These are phyloP conservation scores for Melanostoma scalare DNA, from an alignment of 2,888 invertebrate species.

Conservation along the genomic window DNA sequence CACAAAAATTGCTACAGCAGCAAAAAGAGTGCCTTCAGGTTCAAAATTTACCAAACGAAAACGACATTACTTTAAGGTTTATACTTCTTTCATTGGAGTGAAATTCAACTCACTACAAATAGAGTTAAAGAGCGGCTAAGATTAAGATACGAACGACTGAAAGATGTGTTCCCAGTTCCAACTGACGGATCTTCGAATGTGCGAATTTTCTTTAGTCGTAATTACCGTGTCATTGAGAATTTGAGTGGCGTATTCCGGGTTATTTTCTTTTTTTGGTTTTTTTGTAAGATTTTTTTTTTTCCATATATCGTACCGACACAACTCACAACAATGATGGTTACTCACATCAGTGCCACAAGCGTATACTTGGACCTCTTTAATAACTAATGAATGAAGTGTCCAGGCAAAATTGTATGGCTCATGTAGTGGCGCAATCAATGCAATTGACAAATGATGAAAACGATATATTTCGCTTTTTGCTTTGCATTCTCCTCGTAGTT, in stretches of 20 bases:
- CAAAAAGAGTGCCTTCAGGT: too few relatives aligned
- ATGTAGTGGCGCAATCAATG: slow-evolving; percentile 61
- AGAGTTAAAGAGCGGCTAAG: not conserved
- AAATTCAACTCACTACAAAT: too few relatives aligned
- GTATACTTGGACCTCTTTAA: not conserved
- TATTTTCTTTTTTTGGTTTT: slow-evolving; percentile 7
- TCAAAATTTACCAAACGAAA: too few relatives aligned
- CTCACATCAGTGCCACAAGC: slow-evolving; percentile 10
- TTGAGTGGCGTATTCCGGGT: slow-evolving; percentile 53
- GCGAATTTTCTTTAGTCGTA: slow-evolving; percentile 60
- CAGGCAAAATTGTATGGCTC: slow-evolving; percentile 58
- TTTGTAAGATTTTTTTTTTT: too few relatives aligned
- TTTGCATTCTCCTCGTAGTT: not conserved
- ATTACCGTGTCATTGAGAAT: slow-evolving; percentile 49
- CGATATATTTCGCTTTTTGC: slow-evolving; percentile 3
- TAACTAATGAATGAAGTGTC: slow-evolving; percentile 29
- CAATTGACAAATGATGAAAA: slow-evolving; percentile 67
- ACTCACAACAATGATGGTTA: slow-evolving; percentile 29
- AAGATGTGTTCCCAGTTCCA: slow-evolving; percentile 29
- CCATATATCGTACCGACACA: too few relatives aligned
- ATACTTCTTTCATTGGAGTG: too few relatives aligned
- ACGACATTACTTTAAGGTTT: too few relatives aligned
- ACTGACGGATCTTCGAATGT: slow-evolving; percentile 67
- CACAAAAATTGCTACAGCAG: too few relatives aligned
- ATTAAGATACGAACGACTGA: slow-evolving; percentile 34